Percentiles rank a stretch among this genome's conserved stretches.
These are phyloP conservation scores for Myxocyprinus asiaticus DNA, from an alignment of 2,113 vertebrate genomes.

Conservation along the genomic window DNA sequence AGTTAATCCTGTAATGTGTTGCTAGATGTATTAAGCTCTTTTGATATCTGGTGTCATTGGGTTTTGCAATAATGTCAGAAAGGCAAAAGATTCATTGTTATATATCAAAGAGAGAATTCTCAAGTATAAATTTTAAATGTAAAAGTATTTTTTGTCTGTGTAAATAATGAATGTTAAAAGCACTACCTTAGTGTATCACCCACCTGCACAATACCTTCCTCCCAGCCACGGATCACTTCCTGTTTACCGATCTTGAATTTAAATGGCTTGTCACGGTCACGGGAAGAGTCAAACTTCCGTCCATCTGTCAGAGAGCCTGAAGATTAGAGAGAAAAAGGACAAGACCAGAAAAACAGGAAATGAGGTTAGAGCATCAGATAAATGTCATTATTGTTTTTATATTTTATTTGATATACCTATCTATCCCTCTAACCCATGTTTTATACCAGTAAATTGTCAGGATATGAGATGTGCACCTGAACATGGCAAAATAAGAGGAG, in stretches of 20 bases:
- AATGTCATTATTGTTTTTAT: not conserved
- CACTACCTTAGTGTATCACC: not conserved
- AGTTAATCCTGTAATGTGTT: too few relatives aligned
- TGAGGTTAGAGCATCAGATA: not conserved
- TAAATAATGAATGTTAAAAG: too few relatives aligned
- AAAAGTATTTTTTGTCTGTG: too few relatives aligned
- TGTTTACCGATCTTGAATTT: slow-evolving; percentile 91
- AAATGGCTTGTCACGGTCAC: slow-evolving; percentile 93
- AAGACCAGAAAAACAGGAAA: not conserved
- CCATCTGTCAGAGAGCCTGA: slow-evolving; percentile 90
- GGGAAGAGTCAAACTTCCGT: slow-evolving; percentile 93
- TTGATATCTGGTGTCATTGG: too few relatives aligned
- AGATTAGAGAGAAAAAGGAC: slow-evolving; percentile 32
- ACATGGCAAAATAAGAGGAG: too few relatives aligned
- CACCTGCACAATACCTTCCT: slow-evolving; percentile 93
- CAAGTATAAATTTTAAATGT: too few relatives aligned
- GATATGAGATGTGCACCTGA: not conserved
- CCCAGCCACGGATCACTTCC: slow-evolving; percentile 97
- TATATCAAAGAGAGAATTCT: too few relatives aligned
- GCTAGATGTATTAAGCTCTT: too few relatives aligned
- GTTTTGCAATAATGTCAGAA: too few relatives aligned
- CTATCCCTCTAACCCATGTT: not conserved
- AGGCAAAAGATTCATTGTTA: too few relatives aligned
- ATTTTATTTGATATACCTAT: not conserved
- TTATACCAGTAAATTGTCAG: not conserved